These are phyloP conservation scores for Apteryx owenii DNA, from an alignment of 2,113 vertebrate species.

Conservation along the genomic window DNA sequence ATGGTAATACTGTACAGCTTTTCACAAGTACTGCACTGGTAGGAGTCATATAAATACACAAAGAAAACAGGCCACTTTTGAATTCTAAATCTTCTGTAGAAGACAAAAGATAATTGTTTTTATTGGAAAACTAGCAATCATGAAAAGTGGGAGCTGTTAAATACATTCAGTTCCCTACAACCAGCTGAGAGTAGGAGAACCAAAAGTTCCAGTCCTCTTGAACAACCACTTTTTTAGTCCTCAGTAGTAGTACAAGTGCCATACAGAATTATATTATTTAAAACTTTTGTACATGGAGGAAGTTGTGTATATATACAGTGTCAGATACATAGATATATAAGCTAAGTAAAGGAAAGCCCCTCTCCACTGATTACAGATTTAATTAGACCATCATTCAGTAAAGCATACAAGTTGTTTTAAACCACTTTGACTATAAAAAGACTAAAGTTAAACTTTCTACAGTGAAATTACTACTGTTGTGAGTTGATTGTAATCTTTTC, in stretches of 20 bases:
- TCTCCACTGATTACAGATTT: not conserved
- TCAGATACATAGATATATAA: not conserved
- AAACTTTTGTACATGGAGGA: not conserved
- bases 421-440: not conserved
- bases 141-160: not conserved
- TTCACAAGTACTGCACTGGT: not conserved
- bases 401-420: not conserved
- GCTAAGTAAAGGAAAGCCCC: not conserved
- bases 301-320: fast-evolving
- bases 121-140: not conserved
- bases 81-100: not conserved
- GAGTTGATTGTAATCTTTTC: not conserved
- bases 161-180: not conserved
- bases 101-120: not conserved
- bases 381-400: not conserved
- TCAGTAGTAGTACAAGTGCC: fast-evolving
- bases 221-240: not conserved
- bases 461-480: not conserved
- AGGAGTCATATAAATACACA: not conserved
- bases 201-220: not conserved
- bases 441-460: not conserved
- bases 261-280: fast-evolving
- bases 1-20: not conserved
- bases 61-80: not conserved
- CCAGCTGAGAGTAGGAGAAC: not conserved